Conservation (phyloP, 2,888 invertebrate genomes). For the Pelosia muscerda region DNA sequence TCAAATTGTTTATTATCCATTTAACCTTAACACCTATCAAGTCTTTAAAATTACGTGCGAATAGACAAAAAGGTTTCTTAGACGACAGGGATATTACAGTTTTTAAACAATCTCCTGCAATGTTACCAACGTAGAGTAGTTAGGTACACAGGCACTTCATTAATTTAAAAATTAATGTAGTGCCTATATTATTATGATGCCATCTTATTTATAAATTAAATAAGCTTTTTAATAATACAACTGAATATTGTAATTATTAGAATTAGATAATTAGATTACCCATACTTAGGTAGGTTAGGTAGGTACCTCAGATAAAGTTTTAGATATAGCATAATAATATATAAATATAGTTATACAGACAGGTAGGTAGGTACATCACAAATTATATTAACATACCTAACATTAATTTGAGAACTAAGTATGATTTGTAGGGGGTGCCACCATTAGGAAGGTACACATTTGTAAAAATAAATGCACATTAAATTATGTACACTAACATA, state of each 20-base stretch:
- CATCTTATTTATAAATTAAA: slow-evolving; percentile 28
- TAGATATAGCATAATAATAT: too few species aligned
- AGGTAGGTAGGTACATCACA: neutral
- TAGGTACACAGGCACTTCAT: too few species aligned
- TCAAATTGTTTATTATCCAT: slow-evolving; percentile 57
- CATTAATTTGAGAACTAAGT: neutral
- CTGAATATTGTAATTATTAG: neutral
- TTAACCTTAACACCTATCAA: slow-evolving; percentile 63
- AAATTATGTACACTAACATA: slow-evolving; percentile 32
- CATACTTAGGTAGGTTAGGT: too few species aligned
- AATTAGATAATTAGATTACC: neutral
- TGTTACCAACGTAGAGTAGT: neutral
- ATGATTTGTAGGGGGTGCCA: neutral
- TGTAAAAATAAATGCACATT: slow-evolving; percentile 37
- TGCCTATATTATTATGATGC: slow-evolving; percentile 14
- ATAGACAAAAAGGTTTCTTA: slow-evolving; percentile 51
- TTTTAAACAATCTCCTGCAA: neutral
- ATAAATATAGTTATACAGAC: too few species aligned
- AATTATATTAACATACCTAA: too few species aligned
- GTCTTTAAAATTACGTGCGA: slow-evolving; percentile 76
- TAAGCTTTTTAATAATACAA: slow-evolving; percentile 11
- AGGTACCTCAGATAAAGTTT: too few species aligned
- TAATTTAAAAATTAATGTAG: slow-evolving; percentile 16
- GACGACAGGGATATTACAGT: slow-evolving; percentile 30
- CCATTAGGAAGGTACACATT: neutral